Conservation (phyloP, 2,888 invertebrate genomes). For the Eupithecia tripunctaria region DNA sequence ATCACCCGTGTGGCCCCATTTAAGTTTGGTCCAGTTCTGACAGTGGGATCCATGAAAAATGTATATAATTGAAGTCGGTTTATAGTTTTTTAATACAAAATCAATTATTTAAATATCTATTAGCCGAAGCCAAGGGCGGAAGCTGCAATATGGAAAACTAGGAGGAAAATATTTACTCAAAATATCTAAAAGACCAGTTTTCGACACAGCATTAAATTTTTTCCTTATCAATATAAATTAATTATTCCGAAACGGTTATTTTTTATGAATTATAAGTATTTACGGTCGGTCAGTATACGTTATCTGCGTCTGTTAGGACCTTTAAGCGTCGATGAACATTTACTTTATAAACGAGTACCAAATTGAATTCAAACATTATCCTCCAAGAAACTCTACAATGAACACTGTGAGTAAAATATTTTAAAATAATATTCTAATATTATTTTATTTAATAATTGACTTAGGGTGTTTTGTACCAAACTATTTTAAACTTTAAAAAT, state of each 20-base stretch:
- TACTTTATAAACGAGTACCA: slow-evolving; percentile 42
- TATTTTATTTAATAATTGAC: neutral
- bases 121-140: neutral
- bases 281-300: too few species aligned
- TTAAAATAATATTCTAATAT: neutral
- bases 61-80: too few species aligned
- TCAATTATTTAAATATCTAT: neutral
- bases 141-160: neutral
- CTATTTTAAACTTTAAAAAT: neutral
- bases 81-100: too few species aligned
- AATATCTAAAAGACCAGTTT: neutral
- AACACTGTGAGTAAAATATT: slow-evolving; percentile 51
- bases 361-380: slow-evolving; percentile 40
- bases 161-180: neutral
- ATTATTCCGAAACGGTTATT: slow-evolving; percentile 3
- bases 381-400: slow-evolving; percentile 46
- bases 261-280: neutral
- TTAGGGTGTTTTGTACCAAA: neutral
- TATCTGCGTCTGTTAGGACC: slow-evolving; percentile 30
- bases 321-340: slow-evolving; percentile 31
- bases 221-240: neutral
- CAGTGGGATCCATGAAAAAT: too few species aligned
- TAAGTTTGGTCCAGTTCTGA: too few species aligned
- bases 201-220: neutral
- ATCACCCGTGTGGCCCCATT: too few species aligned